Percentiles rank a stretch among this genome's conserved stretches.
Evolutionary conservation across 53 echinoderm and acorn worm genomes (phyloP).

Genomic region (Glandiceps talaboti): DNA sequence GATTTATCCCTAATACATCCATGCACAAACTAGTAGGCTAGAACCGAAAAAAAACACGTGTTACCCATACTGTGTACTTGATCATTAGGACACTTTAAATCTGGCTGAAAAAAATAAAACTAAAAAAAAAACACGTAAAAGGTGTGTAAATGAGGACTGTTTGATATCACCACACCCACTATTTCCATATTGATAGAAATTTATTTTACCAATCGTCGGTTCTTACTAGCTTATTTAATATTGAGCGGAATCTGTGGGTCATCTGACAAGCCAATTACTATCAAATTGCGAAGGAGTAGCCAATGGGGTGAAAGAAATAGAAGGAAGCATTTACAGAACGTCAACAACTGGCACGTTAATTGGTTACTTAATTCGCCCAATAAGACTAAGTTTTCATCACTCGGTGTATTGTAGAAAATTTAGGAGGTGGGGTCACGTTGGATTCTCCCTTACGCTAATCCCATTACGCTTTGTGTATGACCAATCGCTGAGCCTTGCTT

Average conservation of each 20-base stretch:
- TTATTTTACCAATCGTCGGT: too few relatives aligned
- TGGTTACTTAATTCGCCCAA: background rate
- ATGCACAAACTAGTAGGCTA: too few relatives aligned
- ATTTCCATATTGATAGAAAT: too few relatives aligned
- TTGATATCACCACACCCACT: too few relatives aligned
- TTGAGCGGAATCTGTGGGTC: background rate
- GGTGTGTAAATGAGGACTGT: too few relatives aligned
- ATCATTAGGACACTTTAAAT: too few relatives aligned
- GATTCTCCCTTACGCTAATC: slow-evolving; percentile 9
- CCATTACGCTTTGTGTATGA: slow-evolving; percentile 12
- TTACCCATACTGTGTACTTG: too few relatives aligned
- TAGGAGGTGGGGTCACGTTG: slow-evolving; percentile 11
- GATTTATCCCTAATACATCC: too few relatives aligned
- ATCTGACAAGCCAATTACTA: background rate
- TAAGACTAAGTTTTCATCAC: background rate
- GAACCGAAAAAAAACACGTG: too few relatives aligned
- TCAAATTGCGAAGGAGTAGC: background rate
- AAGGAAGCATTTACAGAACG: background rate
- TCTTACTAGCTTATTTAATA: too few relatives aligned
- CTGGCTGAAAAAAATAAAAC: too few relatives aligned
- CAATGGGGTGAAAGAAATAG: background rate
- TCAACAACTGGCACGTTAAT: background rate
- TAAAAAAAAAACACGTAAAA: too few relatives aligned
- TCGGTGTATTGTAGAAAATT: background rate
- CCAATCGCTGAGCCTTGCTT: slow-evolving; percentile 12